phyloP scores from a whole-genome alignment of 2,888 invertebrate genomes.

The Neelides folsomi region DNA sequence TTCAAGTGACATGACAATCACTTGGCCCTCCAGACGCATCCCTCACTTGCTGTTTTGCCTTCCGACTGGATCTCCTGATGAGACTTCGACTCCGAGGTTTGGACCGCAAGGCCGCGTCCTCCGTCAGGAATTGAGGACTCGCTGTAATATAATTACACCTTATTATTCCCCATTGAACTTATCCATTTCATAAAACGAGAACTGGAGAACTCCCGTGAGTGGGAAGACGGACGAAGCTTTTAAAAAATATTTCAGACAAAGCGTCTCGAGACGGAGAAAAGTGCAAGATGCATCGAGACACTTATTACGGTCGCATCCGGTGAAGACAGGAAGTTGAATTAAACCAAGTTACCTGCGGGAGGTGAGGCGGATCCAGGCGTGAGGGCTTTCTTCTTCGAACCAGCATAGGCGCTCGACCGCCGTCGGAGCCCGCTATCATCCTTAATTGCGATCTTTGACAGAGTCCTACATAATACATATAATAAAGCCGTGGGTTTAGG shows the following conservation, averaged over 20 bases:
- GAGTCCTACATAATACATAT: slow-evolving; percentile 14
- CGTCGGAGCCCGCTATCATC: slow-evolving; percentile 44
- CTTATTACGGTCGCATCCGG: slow-evolving; percentile 23
- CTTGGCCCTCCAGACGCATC: slow-evolving; percentile 51
- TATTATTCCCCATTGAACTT: slow-evolving; percentile 35
- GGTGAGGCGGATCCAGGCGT: slow-evolving; percentile 19
- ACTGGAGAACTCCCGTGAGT: slow-evolving; percentile 35
- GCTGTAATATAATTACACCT: not conserved
- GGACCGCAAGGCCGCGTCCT: slow-evolving; percentile 36
- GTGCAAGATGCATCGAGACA: too few species aligned
- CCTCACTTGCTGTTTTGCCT: slow-evolving; percentile 62
- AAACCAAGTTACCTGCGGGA: slow-evolving; percentile 9
- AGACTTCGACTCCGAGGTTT: slow-evolving; percentile 59
- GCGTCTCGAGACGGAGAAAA: too few species aligned
- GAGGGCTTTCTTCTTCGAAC: slow-evolving; percentile 32
- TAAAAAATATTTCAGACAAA: not conserved
- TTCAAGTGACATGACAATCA: slow-evolving; percentile 59
- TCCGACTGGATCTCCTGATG: slow-evolving; percentile 63
- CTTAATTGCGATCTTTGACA: slow-evolving; percentile 41
- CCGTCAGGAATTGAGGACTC: slow-evolving; percentile 33
- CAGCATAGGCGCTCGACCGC: slow-evolving; percentile 58
- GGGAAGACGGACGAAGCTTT: slow-evolving; percentile 37
- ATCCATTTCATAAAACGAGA: slow-evolving; percentile 29
- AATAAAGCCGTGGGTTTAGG: slow-evolving; percentile 45
- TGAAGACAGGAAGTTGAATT: slow-evolving; percentile 33